A percentile compares a stretch with the other conserved stretches of the same genome.
phyloP scores from a whole-genome alignment of 2,113 vertebrate genomes.

The Lagenorhynchus albirostris region DNA sequence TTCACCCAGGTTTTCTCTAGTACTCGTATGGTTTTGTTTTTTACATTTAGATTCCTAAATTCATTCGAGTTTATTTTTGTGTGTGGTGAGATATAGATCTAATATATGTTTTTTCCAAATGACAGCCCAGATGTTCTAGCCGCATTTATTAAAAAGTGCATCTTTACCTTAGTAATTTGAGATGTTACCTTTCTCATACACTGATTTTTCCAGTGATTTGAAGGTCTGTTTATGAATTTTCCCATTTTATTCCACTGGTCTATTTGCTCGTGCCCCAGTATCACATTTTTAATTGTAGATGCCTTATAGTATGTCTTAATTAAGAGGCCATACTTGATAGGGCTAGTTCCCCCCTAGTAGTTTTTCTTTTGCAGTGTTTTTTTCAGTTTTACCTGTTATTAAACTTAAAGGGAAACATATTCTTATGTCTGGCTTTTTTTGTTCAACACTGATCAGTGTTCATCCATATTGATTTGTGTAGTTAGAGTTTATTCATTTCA shows the following conservation, averaged over 20 bases:
- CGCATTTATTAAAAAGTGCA: neutral
- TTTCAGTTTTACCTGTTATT: neutral
- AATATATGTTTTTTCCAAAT: neutral
- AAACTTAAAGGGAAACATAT: neutral
- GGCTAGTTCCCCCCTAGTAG: neutral
- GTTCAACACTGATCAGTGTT: neutral
- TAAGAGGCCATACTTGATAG: neutral
- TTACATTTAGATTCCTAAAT: neutral
- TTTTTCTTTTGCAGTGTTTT: neutral
- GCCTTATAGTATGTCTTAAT: neutral
- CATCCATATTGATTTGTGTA: neutral
- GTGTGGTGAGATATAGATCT: neutral
- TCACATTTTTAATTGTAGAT: neutral
- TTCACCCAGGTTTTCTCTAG: neutral
- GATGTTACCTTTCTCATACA: neutral
- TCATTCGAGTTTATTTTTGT: neutral
- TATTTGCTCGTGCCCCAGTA: neutral
- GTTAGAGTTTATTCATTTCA: neutral
- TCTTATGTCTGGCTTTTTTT: neutral
- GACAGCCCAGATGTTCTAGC: neutral
- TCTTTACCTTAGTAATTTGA: neutral
- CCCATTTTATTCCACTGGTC: neutral
- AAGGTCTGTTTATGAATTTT: neutral
- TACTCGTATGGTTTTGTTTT: neutral
- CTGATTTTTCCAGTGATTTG: neutral